Conservation (phyloP, 1,140 invertebrate species). For the Cepaea nemoralis region DNA sequence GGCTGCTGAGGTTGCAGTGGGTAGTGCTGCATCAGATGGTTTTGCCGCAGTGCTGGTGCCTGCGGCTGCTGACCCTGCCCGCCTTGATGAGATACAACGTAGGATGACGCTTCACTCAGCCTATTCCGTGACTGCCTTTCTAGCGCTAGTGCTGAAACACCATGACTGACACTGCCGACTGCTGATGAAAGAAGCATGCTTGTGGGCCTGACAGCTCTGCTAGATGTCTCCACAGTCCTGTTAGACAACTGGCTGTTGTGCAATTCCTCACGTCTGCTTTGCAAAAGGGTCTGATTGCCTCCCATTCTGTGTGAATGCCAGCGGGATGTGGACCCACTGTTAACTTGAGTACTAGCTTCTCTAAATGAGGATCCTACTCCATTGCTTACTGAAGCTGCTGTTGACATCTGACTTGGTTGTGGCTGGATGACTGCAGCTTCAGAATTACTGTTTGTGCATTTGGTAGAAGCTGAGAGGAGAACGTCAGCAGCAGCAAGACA, state of each 20-base stretch:
- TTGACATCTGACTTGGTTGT: no score
- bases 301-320: slow-evolving; percentile 35
- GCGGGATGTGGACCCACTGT: slow-evolving; percentile 1
- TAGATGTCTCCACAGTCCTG: not conserved
- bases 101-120: not conserved
- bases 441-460: not conserved
- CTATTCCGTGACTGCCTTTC: not conserved
- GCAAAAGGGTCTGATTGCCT: slow-evolving; percentile 25
- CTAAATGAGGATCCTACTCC: not conserved
- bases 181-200: not conserved
- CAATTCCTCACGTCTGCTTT: slow-evolving; percentile 23
- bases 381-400: not conserved
- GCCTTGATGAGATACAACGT: not conserved
- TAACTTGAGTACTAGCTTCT: slow-evolving; percentile 27
- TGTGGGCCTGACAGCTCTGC: not conserved
- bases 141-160: not conserved
- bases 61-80: not conserved
- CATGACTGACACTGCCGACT: not conserved
- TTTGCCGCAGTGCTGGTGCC: slow-evolving; percentile 8
- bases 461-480: not conserved
- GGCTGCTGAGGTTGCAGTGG: slow-evolving; percentile 36
- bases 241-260: slow-evolving; percentile 19
- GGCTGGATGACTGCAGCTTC: not conserved
- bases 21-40: slow-evolving; percentile 29
- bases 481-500: slow-evolving; percentile 2